Evolutionary conservation across 2,797 vertebrate genomes (phyloP), one percentile per base, ranked within the genome.

Genomic region (Anableps anableps): DNA sequence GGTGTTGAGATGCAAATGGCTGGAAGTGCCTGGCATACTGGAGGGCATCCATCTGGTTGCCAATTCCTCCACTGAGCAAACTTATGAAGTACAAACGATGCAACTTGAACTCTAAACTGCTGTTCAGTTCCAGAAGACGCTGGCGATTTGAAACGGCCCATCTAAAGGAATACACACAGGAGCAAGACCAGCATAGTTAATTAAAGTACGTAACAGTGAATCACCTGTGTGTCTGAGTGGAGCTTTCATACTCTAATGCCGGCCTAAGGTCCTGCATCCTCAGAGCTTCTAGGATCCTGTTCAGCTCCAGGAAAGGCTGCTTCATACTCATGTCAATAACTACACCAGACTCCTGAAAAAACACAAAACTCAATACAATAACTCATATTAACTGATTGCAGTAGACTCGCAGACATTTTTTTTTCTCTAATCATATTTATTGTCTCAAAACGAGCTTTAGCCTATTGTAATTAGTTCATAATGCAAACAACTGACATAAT

Each of bases 261-360:
- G 97, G 97, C 82, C 96, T 93, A 71, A 97, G 95, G 89, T 98
- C 96, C 90, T 97, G 97, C 93, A 96, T 96, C 50, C 97, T 95
- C 84, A 98, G 94, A 78, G 97, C 97, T 95, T 97, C 97, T 58
- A 98, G 92, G 86, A 98, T 98, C 87, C 97, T 94, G 92, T 97
- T 98, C 78, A 98, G 91, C 88, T 97, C 97, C 83, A 98, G 91
- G 86, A 98, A 98, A 64, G 97, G 97, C 91, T 97, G 97, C 92
- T 98, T 97, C 95, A 97, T 97, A 90, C 96, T 97, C 96, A 97
- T 95, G 87, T 98, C 97, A 88, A 98, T 97, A 78, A 96, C 96
- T 75, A 98, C 96, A 55, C 96, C 96, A 34, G 96, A 97, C 89
- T 97, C 96, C 96, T 97, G 23, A 80, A 86, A 64, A 83, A 16